These are phyloP conservation scores for Pteruthius melanotis DNA, from an alignment of 2,113 vertebrate species.

Conservation along the genomic window DNA sequence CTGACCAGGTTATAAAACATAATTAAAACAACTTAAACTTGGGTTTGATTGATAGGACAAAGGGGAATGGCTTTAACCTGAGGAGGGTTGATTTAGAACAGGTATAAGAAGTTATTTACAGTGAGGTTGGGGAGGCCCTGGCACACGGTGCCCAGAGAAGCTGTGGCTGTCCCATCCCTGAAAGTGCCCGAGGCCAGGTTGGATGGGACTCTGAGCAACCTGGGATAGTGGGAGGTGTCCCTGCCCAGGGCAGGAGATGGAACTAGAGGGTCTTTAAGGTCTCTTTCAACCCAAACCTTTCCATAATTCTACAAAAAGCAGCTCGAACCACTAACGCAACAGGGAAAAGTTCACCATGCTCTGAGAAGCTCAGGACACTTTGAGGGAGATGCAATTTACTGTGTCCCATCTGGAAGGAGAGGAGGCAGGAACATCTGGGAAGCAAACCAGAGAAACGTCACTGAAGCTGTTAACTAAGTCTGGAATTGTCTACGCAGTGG, in stretches of 20 bases:
- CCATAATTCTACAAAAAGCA: background rate
- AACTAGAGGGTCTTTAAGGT: background rate
- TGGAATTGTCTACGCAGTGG: constrained; percentile 29
- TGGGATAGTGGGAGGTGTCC: background rate
- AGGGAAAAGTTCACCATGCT: background rate
- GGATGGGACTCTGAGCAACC: background rate
- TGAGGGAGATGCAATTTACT: background rate
- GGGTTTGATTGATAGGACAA: background rate
- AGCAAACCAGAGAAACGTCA: background rate
- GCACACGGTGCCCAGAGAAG: background rate
- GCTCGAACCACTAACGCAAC: background rate
- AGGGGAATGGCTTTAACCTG: background rate
- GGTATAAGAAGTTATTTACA: background rate
- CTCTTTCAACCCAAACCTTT: background rate
- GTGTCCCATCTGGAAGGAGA: background rate
- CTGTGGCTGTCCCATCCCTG: background rate
- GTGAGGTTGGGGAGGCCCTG: background rate
- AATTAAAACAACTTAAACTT: background rate
- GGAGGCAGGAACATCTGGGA: background rate
- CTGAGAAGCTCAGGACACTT: background rate
- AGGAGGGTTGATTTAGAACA: background rate
- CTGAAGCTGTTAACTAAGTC: constrained; percentile 1
- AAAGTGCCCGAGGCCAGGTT: background rate
- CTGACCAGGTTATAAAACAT: background rate
- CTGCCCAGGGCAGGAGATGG: background rate